Conservation (phyloP, 2,113 vertebrate species). For the Meleagris gallopavo region DNA sequence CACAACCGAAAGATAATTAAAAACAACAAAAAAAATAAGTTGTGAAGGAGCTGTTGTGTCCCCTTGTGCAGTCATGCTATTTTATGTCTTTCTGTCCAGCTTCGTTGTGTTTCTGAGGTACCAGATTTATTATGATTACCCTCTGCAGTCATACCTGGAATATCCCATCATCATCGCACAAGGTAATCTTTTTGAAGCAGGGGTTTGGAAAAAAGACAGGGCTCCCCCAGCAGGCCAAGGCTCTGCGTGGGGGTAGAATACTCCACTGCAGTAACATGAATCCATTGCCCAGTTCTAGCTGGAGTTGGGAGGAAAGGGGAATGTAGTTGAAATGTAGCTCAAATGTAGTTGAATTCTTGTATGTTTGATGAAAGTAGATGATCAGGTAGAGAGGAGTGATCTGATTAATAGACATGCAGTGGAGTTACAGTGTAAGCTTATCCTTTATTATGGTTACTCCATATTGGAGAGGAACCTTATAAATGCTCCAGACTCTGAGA, state of each 20-base stretch:
- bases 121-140: slow-evolving; percentile 91
- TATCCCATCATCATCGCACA: slow-evolving; percentile 93
- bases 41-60: background rate
- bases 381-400: background rate
- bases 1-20: background rate
- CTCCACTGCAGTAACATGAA: background rate
- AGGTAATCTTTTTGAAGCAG: slow-evolving; percentile 78
- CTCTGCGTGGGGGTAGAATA: background rate
- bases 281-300: background rate
- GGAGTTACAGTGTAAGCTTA: background rate
- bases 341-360: background rate
- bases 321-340: background rate
- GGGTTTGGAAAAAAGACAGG: background rate
- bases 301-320: background rate
- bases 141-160: slow-evolving; percentile 90
- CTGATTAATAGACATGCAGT: background rate
- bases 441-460: background rate
- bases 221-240: background rate
- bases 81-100: slow-evolving; percentile 71
- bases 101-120: slow-evolving; percentile 94
- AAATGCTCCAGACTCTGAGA: background rate
- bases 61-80: background rate
- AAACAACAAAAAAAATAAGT: background rate
- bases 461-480: background rate
- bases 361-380: background rate